phyloP scores from a whole-genome alignment of 92 coral and sea anemone species.

The Ricordea florida region DNA sequence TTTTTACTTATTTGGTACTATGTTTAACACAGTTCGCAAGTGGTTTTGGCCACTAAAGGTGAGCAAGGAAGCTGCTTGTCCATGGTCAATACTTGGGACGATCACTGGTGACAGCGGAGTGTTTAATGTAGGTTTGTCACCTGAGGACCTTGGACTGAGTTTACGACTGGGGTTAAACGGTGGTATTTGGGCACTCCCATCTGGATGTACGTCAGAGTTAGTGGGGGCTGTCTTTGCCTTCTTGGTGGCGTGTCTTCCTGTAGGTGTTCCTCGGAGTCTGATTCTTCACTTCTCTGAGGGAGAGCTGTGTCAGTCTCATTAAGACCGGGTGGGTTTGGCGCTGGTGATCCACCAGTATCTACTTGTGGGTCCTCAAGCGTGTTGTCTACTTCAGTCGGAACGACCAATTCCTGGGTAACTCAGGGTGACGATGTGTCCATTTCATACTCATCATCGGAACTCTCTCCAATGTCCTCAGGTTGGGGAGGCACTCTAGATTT shows the following conservation, averaged over 20 bases:
- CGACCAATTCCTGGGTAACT: too few relatives aligned
- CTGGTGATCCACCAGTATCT: neutral
- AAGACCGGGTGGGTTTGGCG: neutral
- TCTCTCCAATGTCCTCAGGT: too few relatives aligned
- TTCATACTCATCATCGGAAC: too few relatives aligned
- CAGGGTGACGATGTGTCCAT: neutral
- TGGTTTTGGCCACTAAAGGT: too few relatives aligned
- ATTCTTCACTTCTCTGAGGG: neutral
- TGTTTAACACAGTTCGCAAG: too few relatives aligned
- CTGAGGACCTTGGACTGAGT: neutral
- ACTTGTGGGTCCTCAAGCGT: too few relatives aligned
- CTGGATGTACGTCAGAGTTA: neutral
- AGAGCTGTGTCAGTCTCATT: neutral
- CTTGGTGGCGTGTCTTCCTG: neutral
- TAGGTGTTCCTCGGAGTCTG: neutral
- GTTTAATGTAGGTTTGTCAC: neutral
- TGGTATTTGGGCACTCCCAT: conserved; percentile 23
- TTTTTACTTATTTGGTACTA: too few relatives aligned
- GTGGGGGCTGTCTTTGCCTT: neutral
- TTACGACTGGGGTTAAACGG: neutral
- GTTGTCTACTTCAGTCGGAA: neutral
- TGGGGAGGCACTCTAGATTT: neutral
- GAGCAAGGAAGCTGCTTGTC: too few relatives aligned
- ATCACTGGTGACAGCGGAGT: too few relatives aligned
- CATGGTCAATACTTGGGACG: neutral